Evolutionary conservation across 2,888 invertebrate genomes (phyloP).

Genomic region (Ephialtes manifestator): DNA sequence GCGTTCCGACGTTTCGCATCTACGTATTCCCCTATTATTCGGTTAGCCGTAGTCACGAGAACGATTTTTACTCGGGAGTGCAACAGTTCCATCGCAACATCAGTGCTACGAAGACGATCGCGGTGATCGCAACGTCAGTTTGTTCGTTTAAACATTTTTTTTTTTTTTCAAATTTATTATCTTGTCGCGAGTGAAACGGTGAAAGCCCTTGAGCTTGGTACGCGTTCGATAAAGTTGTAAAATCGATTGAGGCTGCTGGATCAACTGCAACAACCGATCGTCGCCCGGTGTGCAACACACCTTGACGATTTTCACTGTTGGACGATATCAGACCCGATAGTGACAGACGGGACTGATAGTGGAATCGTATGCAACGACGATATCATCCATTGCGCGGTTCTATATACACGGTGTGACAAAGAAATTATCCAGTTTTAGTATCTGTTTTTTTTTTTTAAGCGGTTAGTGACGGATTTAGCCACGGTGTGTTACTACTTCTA

Average conservation of each 20-base stretch:
- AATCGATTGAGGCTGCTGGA: neutral
- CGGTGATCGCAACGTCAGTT: neutral
- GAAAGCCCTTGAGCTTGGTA: neutral
- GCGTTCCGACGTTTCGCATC: conserved; percentile 43
- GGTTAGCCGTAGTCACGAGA: conserved; percentile 5
- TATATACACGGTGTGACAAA: neutral
- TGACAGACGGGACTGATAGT: conserved; percentile 29
- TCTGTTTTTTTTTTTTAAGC: neutral
- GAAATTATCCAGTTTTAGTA: neutral
- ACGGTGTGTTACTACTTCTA: neutral
- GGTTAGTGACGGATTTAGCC: neutral
- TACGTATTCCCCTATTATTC: conserved; percentile 44
- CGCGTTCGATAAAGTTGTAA: neutral
- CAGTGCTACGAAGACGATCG: conserved; percentile 34
- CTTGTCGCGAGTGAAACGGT: conserved; percentile 25
- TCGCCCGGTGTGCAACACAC: conserved; percentile 6
- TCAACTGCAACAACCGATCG: neutral
- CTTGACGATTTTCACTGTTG: conserved; percentile 26
- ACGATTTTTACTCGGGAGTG: conserved; percentile 56
- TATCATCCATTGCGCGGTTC: neutral
- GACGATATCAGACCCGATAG: conserved; percentile 32
- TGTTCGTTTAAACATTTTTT: neutral
- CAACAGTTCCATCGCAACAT: conserved; percentile 60
- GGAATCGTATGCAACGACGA: conserved; percentile 8
- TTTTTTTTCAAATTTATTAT: neutral